Evolutionary conservation across 1,140 invertebrate species (phyloP), one percentile per base, ranked within the genome.

Genomic region (Berghia stephanieae): DNA sequence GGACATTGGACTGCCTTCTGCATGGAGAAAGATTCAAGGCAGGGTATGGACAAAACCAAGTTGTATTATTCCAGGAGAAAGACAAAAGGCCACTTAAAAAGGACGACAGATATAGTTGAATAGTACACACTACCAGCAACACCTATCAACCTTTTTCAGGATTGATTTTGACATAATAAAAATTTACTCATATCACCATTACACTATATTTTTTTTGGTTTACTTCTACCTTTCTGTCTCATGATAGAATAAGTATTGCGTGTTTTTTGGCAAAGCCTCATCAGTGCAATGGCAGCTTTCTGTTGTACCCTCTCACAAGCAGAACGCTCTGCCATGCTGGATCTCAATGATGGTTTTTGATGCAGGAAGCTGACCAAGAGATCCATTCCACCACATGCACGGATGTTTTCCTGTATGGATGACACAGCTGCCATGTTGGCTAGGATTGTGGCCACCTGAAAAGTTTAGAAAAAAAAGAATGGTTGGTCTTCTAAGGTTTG

Each of bases 221-320:
- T n/a, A n/a, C n/a, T n/a, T n/a, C n/a, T 78, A 89, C 95, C 95
- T 75, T 94, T 93, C 13, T 94, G 89, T 75, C 94, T 92, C 1
- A 95, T 92, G 24, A 96, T 92, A 84, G 94, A 93, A 55, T 91
- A 89, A 0, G 95, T 93, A 0, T 94, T 93, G 79, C 92, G 92
- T 16, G 91, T 91, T 44, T 95, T 92, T 42, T 93, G 92, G 81
- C 94, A 95, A 46, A 97, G 89, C 81, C 94, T 92, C 0, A 95
- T 95, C 16, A 98, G 90, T 27, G 96, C 95, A 60, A 96, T 94
- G 1, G 95, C 93, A 0, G 95, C 92, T 83, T 96, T 96, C 82
- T 94, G 93, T 80, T 95, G 94, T n/a, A 97, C 89, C 57, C 92
- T 88, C 80, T 95, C 94, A 31, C 93, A 93, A 13, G 94, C 93